Conservation (phyloP, 2,797 vertebrate genomes). For the Alectoris magna region DNA sequence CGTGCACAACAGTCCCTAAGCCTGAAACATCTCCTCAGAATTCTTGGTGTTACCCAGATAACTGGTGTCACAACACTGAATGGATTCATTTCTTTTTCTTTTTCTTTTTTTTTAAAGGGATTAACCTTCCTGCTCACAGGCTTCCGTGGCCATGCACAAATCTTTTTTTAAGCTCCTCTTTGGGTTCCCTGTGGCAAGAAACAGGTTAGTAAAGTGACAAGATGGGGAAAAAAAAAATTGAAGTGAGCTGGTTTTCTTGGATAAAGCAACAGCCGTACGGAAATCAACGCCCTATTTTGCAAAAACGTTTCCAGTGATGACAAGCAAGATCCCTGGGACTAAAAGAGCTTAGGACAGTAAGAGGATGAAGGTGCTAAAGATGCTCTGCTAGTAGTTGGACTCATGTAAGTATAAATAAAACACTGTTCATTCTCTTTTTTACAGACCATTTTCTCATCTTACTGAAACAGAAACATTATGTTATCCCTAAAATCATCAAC, state of each 20-base stretch:
- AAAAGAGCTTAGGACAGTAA: neutral
- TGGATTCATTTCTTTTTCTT: neutral
- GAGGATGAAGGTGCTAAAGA: neutral
- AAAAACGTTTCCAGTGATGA: neutral
- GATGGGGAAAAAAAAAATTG: neutral
- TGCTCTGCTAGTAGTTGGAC: neutral
- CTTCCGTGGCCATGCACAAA: neutral
- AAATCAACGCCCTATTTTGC: neutral
- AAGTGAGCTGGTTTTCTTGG: neutral
- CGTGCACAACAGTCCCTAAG: neutral
- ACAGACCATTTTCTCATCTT: neutral
- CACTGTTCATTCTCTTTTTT: neutral
- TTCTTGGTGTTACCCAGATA: neutral
- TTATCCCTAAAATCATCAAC: neutral
- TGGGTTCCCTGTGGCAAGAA: neutral
- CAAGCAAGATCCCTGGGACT: neutral
- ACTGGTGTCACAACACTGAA: neutral
- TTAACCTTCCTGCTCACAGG: neutral
- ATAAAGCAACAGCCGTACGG: neutral
- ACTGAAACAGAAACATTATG: constrained; percentile 4
- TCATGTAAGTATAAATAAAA: neutral
- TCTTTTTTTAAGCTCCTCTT: neutral
- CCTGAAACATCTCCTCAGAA: neutral
- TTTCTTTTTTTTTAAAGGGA: neutral
- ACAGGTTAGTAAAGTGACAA: neutral